Evolutionary conservation across 2,113 vertebrate genomes (phyloP), one percentile per base, ranked within the genome.

Genomic region (Bagarius yarrelli): DNA sequence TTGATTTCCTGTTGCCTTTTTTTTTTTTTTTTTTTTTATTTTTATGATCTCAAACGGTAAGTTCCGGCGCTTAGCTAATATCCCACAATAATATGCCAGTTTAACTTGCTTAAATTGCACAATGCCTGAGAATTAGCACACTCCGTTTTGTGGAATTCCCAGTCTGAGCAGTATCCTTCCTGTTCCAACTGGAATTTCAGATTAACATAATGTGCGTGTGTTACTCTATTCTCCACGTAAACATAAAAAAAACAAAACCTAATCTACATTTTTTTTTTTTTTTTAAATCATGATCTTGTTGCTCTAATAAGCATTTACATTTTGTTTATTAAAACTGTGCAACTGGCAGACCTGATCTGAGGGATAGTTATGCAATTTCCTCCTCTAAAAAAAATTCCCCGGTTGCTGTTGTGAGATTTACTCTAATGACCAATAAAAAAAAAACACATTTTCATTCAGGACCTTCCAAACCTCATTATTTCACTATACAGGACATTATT

Each of bases 371-470:
- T 47, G 14, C 66, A 16, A 47, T 47, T 69, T 69, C 66, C 66
- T 44, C 36, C 47, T 75, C 40, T 76, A 36, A 16, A 13, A 40
- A 25, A 76, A 76, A 76, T 23, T 60, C 16, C 73, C 53, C 53
- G 36, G 21, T n/a, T 30, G 11, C 2, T 6, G 40, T 15, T 56
- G 71, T 34, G 5, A 44, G 64, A 40, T 0, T 3, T 8, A 16
- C 14, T 15, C 2, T 23, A 21, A 15, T 70, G 66, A 47, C 13
- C 52, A 53, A 12, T 14, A 16, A 63, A 32, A 63, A 18, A 0
- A 21, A 66, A 63, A 25, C 32, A 14, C 16, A 32, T 30, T 16
- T 0, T 34, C 63, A 66, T 36, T 13, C 19, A 36, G 61, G 61
- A 3, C 32, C 30, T 34, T 64, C 61, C 61, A 64, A 63, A 19